Percentiles rank a stretch among this genome's conserved stretches.
phyloP scores from a whole-genome alignment of 2,797 vertebrate genomes.

The Antrozous pallidus region DNA sequence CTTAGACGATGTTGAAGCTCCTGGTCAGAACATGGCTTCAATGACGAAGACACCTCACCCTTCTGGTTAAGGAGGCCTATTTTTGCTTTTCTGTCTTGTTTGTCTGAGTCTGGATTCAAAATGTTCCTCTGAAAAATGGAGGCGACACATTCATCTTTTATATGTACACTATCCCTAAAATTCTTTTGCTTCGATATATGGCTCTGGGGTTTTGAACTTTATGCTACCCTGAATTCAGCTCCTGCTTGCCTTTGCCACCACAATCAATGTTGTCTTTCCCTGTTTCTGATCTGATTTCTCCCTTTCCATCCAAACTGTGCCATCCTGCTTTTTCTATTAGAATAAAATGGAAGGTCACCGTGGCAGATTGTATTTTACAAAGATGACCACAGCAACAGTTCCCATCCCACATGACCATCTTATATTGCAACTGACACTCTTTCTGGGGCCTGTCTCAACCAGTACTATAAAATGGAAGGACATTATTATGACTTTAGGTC shows the following conservation, averaged over 20 bases:
- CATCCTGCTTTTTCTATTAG: not conserved
- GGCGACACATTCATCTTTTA: not conserved
- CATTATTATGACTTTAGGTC: rapidly evolving
- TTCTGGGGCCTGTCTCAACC: not conserved
- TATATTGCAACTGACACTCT: not conserved
- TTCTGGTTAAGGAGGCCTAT: not conserved
- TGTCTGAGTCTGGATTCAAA: not conserved
- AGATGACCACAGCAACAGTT: not conserved
- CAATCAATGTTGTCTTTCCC: not conserved
- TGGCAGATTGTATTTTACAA: not conserved
- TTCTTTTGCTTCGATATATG: not conserved
- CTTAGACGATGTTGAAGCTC: not conserved
- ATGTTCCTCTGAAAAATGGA: not conserved
- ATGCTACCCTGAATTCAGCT: not conserved
- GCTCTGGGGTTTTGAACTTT: not conserved
- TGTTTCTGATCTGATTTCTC: not conserved
- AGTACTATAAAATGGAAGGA: not conserved
- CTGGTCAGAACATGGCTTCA: not conserved
- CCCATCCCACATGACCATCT: not conserved
- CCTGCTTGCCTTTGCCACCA: not conserved
- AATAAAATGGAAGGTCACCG: not conserved
- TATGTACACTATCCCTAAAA: not conserved
- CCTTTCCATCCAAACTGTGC: not conserved
- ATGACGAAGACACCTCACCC: rapidly evolving
- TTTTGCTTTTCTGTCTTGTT: not conserved